Percentiles rank a stretch among this genome's conserved stretches.
Conservation (phyloP, 1,140 invertebrate species). For the Atta colombica region DNA sequence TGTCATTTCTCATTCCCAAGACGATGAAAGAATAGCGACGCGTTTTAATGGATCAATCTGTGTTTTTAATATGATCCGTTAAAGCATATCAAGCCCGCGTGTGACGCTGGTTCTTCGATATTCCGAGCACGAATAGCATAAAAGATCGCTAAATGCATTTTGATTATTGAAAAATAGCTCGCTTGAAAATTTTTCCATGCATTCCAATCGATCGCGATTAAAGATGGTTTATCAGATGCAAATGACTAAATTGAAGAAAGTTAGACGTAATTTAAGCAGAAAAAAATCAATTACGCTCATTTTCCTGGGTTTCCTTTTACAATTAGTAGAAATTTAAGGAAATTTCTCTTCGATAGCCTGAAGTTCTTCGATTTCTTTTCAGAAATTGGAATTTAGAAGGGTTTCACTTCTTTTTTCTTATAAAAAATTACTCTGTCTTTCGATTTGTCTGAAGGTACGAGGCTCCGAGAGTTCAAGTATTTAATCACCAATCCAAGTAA, state of each 20-base stretch:
- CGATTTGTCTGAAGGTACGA: neutral
- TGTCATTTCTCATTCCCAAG: slow-evolving; percentile 30
- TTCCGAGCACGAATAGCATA: slow-evolving; percentile 5
- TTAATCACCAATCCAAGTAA: slow-evolving; percentile 1
- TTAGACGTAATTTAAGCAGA: slow-evolving; percentile 19
- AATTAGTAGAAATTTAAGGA: slow-evolving; percentile 3
- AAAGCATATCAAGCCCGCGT: neutral
- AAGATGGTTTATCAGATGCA: slow-evolving; percentile 30
- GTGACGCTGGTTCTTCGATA: slow-evolving; percentile 4
- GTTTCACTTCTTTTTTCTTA: neutral
- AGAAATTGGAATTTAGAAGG: neutral
- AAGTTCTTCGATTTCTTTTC: neutral
- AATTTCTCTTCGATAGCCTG: neutral
- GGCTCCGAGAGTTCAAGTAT: neutral
- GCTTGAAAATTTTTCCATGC: neutral
- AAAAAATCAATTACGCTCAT: slow-evolving; percentile 25
- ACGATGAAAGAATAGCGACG: neutral
- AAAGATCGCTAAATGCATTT: slow-evolving; percentile 6
- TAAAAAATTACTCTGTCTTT: neutral
- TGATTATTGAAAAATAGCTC: neutral
- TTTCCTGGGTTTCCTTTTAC: neutral
- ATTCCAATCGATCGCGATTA: neutral
- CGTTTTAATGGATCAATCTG: slow-evolving; percentile 1
- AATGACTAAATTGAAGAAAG: slow-evolving; percentile 17
- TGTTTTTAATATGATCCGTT: slow-evolving; percentile 8